Conservation (phyloP, 1,140 invertebrate species). For the Brachionus rotundiformis region DNA sequence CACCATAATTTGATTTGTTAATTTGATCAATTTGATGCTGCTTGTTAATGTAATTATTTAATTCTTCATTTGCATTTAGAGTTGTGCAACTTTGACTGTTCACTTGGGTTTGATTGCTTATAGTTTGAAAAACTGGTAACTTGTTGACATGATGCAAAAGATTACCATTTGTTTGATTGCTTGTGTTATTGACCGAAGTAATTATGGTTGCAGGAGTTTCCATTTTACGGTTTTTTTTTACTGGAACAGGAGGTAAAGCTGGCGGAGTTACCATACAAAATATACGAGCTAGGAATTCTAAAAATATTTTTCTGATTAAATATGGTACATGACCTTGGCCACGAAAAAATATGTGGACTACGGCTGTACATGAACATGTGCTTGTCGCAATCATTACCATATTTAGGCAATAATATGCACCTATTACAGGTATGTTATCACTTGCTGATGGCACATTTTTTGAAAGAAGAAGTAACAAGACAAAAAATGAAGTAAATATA, state of each 20-base stretch:
- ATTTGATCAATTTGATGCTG: not conserved
- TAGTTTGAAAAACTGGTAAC: not conserved
- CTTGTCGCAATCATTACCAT: conserved; percentile 65
- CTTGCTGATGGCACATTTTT: conserved; percentile 63
- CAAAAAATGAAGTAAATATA: conserved; percentile 64
- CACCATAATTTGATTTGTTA: not conserved
- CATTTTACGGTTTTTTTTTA: conserved; percentile 7
- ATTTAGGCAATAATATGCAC: conserved; percentile 65
- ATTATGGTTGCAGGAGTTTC: conserved; percentile 34
- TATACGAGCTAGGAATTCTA: conserved; percentile 43
- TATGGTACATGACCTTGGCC: conserved; percentile 53
- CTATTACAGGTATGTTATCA: conserved; percentile 62
- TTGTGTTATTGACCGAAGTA: conserved; percentile 47
- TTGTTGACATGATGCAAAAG: conserved; percentile 37
- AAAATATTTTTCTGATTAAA: conserved; percentile 36
- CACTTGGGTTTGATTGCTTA: not conserved
- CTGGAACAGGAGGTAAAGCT: not conserved
- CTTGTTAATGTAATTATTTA: not conserved
- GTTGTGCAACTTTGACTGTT: conserved; percentile 16
- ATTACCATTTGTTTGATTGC: conserved; percentile 50
- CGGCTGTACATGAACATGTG: conserved; percentile 62
- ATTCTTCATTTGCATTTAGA: conserved; percentile 32
- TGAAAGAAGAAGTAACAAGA: conserved; percentile 60
- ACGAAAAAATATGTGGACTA: conserved; percentile 64
- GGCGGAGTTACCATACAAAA: conserved; percentile 52